These are phyloP conservation scores for Spheniscus humboldti DNA, from an alignment of 2,797 vertebrate genomes.

Conservation along the genomic window DNA sequence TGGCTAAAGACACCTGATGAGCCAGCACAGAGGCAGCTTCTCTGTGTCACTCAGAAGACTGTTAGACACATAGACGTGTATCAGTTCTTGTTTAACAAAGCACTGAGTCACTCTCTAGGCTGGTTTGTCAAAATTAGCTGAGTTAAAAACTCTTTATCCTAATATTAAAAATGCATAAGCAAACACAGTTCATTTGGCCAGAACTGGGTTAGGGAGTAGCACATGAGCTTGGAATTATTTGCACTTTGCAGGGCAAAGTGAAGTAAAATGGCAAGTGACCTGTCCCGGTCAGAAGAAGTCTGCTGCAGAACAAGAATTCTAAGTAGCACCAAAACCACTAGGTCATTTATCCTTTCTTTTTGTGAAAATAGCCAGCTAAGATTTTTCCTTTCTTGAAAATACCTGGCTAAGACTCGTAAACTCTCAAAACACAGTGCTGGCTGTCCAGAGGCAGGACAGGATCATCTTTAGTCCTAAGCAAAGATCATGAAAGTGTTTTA, in stretches of 20 bases:
- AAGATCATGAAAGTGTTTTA: not conserved
- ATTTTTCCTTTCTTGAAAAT: not conserved
- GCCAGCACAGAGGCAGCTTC: not conserved
- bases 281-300: not conserved
- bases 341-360: not conserved
- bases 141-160: not conserved
- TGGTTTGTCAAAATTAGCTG: not conserved
- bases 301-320: not conserved
- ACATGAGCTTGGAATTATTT: not conserved
- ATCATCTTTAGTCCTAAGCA: not conserved
- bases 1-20: not conserved
- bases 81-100: not conserved
- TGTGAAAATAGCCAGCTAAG: not conserved
- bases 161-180: not conserved
- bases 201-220: not conserved
- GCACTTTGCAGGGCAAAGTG: not conserved
- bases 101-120: not conserved
- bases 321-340: not conserved
- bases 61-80: not conserved
- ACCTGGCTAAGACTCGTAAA: not conserved
- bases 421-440: not conserved
- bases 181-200: not conserved
- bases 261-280: not conserved
- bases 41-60: not conserved
- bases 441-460: not conserved